phyloP scores from a whole-genome alignment of 1,140 invertebrate species.

The Ephestia elutella region DNA sequence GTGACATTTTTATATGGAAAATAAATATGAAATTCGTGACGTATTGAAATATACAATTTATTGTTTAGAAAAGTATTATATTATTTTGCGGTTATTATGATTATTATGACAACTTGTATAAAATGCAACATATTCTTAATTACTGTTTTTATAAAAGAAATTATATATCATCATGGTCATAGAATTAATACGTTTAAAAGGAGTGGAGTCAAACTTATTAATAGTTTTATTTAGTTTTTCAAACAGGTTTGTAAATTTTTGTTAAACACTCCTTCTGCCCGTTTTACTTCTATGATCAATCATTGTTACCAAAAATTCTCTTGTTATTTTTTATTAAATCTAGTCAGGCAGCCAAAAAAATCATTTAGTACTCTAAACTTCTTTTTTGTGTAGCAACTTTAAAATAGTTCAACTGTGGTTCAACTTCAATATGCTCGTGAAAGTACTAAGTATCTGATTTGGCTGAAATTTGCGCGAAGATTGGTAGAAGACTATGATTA shows the following conservation, averaged over 20 bases:
- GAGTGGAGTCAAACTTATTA: no score
- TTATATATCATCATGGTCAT: background rate
- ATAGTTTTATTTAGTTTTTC: no score
- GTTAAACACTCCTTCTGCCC: no score
- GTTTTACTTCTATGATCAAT: no score
- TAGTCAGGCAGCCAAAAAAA: no score
- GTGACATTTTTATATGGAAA: constrained; percentile 14
- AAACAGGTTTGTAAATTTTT: no score
- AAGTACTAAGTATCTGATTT: background rate
- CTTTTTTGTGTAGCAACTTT: no score
- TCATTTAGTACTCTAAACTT: no score
- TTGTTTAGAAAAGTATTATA: background rate
- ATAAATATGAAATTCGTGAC: background rate
- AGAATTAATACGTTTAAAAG: background rate
- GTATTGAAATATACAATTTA: background rate
- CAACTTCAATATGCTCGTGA: background rate
- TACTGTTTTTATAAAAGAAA: background rate
- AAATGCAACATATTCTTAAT: background rate
- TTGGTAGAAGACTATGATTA: background rate
- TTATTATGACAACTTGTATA: background rate
- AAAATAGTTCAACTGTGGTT: no score
- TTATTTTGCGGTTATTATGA: background rate
- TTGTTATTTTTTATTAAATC: no score
- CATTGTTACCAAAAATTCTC: no score
- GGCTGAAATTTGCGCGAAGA: background rate